Conservation (phyloP, 2,797 vertebrate species). For the Kryptolebias ocellatus region DNA sequence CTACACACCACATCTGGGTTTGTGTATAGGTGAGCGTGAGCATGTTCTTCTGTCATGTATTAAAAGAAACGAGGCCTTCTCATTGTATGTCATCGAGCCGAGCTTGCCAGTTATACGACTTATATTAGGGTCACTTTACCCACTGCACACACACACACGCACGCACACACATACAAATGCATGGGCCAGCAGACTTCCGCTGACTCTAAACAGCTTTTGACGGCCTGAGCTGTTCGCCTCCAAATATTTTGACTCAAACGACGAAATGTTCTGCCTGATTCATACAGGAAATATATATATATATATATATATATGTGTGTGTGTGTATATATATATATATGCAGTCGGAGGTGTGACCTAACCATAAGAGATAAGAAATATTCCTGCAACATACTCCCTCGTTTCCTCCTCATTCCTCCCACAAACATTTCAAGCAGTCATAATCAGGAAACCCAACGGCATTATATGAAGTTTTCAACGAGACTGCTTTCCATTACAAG, state of each 20-base stretch:
- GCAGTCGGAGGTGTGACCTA: conserved; percentile 50
- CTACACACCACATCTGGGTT: conserved; percentile 70
- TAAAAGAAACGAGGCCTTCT: conserved; percentile 16
- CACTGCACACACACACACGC: background rate
- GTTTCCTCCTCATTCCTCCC: conserved; percentile 50
- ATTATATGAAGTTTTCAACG: background rate
- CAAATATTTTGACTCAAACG: too few relatives aligned
- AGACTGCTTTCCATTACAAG: background rate
- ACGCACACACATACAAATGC: too few relatives aligned
- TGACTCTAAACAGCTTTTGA: conserved; percentile 24
- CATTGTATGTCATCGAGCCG: conserved; percentile 19
- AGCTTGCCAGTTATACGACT: conserved; percentile 37
- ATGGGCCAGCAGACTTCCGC: conserved; percentile 37
- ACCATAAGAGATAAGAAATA: conserved; percentile 56
- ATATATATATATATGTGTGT: too few relatives aligned
- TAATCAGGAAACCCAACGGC: background rate
- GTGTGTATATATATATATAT: too few relatives aligned
- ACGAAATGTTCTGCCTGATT: too few relatives aligned
- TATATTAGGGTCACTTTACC: conserved; percentile 26
- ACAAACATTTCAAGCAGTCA: conserved; percentile 4
- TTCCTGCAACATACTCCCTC: conserved; percentile 58
- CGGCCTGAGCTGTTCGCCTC: conserved; percentile 30
- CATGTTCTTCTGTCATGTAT: conserved; percentile 34
- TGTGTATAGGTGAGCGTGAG: conserved; percentile 45
- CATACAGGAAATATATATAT: too few relatives aligned